Conservation (phyloP, 2,113 vertebrate genomes). For the Emydura subglobosa region DNA sequence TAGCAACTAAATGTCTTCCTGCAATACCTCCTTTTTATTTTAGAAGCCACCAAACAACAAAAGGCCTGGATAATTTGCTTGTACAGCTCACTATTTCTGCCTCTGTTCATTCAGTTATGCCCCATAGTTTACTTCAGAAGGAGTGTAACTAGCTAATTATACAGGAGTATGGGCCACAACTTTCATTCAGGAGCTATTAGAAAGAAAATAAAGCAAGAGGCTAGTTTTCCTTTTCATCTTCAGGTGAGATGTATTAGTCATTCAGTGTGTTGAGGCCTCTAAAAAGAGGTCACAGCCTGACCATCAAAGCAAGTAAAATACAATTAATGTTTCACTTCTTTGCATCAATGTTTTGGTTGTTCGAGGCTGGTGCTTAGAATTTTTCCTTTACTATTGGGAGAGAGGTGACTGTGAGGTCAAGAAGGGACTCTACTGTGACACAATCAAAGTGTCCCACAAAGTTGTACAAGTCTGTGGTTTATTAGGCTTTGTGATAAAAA, state of each 20-base stretch:
- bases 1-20: slow-evolving; percentile 31
- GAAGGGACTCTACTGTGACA: neutral
- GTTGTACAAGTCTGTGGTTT: neutral
- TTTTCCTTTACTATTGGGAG: neutral
- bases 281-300: slow-evolving; percentile 36
- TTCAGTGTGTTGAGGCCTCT: slow-evolving; percentile 8
- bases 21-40: slow-evolving; percentile 17
- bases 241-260: neutral
- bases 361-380: neutral
- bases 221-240: neutral
- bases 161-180: neutral
- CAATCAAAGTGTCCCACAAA: neutral
- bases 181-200: slow-evolving; percentile 43
- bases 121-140: slow-evolving; percentile 19
- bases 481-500: neutral
- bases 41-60: slow-evolving; percentile 32
- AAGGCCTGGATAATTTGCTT: slow-evolving; percentile 12
- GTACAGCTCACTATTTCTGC: slow-evolving; percentile 23
- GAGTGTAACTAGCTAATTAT: slow-evolving; percentile 53
- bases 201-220: neutral
- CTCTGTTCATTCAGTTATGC: slow-evolving; percentile 20
- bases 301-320: slow-evolving; percentile 21
- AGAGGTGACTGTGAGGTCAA: neutral
- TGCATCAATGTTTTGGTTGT: rapidly evolving
- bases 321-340: slow-evolving; percentile 23